These are phyloP conservation scores for Conus ventricosus DNA, from an alignment of 1,140 invertebrate species.

Conservation along the genomic window DNA sequence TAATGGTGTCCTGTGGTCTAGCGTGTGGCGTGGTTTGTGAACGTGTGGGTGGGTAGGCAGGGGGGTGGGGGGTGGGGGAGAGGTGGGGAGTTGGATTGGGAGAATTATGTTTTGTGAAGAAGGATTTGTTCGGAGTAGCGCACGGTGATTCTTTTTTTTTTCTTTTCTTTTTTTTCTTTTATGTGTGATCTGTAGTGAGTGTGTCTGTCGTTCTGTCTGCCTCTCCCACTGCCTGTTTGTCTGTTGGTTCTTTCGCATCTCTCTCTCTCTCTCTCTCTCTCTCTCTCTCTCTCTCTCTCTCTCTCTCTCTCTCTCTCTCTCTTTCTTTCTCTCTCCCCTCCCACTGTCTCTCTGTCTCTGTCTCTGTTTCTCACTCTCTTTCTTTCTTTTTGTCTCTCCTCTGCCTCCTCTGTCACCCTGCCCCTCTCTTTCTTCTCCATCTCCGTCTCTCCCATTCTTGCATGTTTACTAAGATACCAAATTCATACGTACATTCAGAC, in stretches of 20 bases:
- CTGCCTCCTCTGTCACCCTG: neutral
- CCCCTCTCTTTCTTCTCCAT: constrained; percentile 10
- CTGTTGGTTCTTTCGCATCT: neutral
- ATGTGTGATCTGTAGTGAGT: neutral
- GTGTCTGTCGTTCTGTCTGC: neutral
- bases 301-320: neutral
- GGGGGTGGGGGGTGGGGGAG: no score
- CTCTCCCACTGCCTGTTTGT: neutral
- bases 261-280: no score
- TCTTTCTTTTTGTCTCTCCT: neutral
- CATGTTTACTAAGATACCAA: no score
- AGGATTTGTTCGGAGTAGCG: no score
- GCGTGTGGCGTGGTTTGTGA: no score
- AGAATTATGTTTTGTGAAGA: no score
- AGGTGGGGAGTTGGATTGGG: no score
- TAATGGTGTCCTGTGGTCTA: no score
- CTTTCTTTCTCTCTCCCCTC: neutral
- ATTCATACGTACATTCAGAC: no score
- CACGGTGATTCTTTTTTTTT: neutral
- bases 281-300: no score
- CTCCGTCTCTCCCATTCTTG: neutral
- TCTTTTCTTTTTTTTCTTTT: neutral
- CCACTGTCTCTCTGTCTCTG: neutral
- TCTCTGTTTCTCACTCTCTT: neutral
- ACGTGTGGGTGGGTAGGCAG: no score